These are phyloP conservation scores for Xestia ashworthii DNA, from an alignment of 2,888 invertebrate species.

Conservation along the genomic window DNA sequence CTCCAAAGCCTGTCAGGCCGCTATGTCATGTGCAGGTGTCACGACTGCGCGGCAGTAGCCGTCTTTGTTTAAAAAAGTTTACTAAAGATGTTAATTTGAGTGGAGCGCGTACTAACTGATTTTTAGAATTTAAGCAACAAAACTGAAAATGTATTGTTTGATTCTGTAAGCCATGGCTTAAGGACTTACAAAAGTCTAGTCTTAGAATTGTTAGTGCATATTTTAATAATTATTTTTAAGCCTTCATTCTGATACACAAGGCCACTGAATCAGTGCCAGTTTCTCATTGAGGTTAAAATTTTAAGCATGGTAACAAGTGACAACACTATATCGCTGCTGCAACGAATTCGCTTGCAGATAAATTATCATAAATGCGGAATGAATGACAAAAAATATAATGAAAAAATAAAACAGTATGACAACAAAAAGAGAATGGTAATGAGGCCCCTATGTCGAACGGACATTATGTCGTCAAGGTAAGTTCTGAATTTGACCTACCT, in stretches of 20 bases:
- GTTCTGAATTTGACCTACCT: conserved; percentile 60
- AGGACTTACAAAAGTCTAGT: background rate
- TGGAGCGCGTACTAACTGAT: background rate
- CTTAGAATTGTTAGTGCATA: background rate
- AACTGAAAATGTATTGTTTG: background rate
- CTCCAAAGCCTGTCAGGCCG: background rate
- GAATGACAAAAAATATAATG: conserved; percentile 10
- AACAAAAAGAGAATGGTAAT: background rate
- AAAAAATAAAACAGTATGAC: background rate
- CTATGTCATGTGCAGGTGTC: background rate
- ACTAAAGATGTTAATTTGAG: background rate
- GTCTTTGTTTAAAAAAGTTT: background rate
- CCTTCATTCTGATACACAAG: background rate
- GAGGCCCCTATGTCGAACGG: background rate
- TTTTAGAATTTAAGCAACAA: background rate
- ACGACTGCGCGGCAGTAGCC: background rate
- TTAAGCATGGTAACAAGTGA: conserved; percentile 55
- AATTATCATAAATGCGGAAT: conserved; percentile 4
- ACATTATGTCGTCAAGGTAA: background rate
- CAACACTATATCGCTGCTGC: conserved; percentile 48
- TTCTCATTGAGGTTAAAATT: too few relatives aligned
- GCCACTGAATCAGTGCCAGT: background rate
- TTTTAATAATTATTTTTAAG: background rate
- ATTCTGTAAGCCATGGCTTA: background rate
- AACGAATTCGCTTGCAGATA: conserved; percentile 48